phyloP scores from a whole-genome alignment of 2,888 invertebrate genomes.

The Palloptera scutellata region DNA sequence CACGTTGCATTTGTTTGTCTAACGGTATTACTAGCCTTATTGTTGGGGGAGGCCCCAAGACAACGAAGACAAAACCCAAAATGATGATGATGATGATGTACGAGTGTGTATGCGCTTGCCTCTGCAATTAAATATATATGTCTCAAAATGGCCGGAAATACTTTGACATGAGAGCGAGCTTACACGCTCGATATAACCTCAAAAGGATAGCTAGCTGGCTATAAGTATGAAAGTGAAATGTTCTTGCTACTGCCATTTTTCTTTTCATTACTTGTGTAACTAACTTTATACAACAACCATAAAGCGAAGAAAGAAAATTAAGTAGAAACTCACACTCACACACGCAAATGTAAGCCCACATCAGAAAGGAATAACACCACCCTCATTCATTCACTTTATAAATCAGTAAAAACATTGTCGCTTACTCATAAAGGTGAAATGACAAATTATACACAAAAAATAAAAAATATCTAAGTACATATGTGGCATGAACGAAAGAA shows the following conservation, averaged over 20 bases:
- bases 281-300: background rate
- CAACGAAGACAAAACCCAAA: background rate
- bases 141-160: constrained; percentile 10
- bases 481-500: too few relatives aligned
- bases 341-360: background rate
- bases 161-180: constrained; percentile 20
- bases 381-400: background rate
- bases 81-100: background rate
- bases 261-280: too few relatives aligned
- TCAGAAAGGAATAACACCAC: background rate
- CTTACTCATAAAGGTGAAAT: too few relatives aligned
- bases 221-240: too few relatives aligned
- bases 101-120: background rate
- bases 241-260: too few relatives aligned
- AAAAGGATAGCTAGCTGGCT: background rate
- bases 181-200: constrained; percentile 8
- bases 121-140: background rate
- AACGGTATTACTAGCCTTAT: too few relatives aligned
- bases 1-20: too few relatives aligned
- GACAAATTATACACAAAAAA: too few relatives aligned
- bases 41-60: background rate
- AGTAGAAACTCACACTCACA: constrained; percentile 4
- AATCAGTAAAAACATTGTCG: background rate
- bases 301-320: background rate
- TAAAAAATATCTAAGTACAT: too few relatives aligned